phyloP scores from a whole-genome alignment of 2,797 vertebrate genomes.

The Acanthis flammea region DNA sequence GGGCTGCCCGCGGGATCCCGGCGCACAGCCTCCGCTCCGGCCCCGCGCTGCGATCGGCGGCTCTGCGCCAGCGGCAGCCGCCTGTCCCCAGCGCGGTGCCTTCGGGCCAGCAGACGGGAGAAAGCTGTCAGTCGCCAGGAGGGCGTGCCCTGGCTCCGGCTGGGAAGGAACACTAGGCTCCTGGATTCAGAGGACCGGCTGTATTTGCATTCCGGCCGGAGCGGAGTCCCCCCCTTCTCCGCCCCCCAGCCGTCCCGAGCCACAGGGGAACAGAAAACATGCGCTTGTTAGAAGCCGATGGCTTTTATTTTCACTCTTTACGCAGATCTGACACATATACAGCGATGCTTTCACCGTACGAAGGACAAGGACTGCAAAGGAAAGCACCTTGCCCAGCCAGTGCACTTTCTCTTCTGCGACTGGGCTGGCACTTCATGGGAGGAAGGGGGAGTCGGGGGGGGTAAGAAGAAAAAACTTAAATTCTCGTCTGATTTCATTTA shows the following conservation, averaged over 20 bases:
- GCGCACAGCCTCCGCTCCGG: neutral
- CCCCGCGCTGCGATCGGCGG: neutral
- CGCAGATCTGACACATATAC: neutral
- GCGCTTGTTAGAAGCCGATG: neutral
- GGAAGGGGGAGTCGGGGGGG: too few relatives aligned
- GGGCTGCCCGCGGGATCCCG: neutral
- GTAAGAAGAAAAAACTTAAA: neutral
- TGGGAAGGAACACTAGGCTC: neutral
- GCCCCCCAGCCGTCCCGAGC: neutral
- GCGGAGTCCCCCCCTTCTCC: neutral
- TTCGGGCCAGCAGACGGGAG: neutral
- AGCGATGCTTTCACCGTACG: neutral
- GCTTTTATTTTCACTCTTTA: slow-evolving; percentile 24
- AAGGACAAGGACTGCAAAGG: neutral
- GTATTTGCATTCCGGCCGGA: neutral
- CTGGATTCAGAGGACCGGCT: neutral
- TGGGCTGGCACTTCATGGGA: neutral
- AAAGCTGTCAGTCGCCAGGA: neutral
- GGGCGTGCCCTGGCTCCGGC: neutral
- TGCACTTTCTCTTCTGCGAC: neutral
- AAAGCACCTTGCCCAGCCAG: neutral
- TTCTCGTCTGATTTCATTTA: slow-evolving; percentile 75
- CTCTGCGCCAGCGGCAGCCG: neutral
- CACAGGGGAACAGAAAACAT: neutral
- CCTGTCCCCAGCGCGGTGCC: neutral